Base-by-base conservation (phyloP, 2,113 vertebrate species). In the Circaetus cinerascens region DNA sequence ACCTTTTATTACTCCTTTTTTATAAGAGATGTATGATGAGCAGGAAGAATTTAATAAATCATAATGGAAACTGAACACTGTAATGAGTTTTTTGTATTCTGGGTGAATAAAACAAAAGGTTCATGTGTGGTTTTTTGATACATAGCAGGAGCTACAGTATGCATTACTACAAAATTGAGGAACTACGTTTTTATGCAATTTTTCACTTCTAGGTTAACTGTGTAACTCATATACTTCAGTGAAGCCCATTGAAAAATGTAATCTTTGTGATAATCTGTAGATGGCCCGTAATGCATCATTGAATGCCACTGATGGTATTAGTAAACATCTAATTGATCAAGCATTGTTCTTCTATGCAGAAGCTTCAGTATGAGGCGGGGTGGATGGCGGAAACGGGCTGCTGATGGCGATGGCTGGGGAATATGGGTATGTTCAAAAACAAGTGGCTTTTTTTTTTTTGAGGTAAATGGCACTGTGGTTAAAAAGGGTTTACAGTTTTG, bases 341-440 rank as follows among this genome's bases (percentile, higher is more conserved):
- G 76, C 14, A 1, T 94, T 96, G 26, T 94, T 87, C 48, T 95
- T 85, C 60, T 94, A 43, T 60, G 95, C 98, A 98, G 98, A 97
- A 96, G 93, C 95, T 98, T 99, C 99, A 99, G 97, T 97, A 99
- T 99, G 99, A 99, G 99, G 98, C 99, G 98, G 97, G 99, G 99
- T 98, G 99, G 98, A 96, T 99, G 99, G 99, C 99, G 98, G 97
- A 99, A 99, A 97, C 99, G 98, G 98, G 98, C 99, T 97, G 98
- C 79, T 25, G 99, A 98, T 32, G 98, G 98, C 96, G 99, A 99
- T 97, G 99, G 99, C 97, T 99, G 99, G 99, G 98, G 98, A 92
- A 97, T 97, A 57, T 98, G 95, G 97, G 99, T 99, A 98, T 98
- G 99, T 98, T 75, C 71, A 80, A 94, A 96, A 81, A 46, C 11